Evolutionary conservation across 2,888 invertebrate species (phyloP), one percentile per base, ranked within the genome.

Genomic region (Coelinius sp.): DNA sequence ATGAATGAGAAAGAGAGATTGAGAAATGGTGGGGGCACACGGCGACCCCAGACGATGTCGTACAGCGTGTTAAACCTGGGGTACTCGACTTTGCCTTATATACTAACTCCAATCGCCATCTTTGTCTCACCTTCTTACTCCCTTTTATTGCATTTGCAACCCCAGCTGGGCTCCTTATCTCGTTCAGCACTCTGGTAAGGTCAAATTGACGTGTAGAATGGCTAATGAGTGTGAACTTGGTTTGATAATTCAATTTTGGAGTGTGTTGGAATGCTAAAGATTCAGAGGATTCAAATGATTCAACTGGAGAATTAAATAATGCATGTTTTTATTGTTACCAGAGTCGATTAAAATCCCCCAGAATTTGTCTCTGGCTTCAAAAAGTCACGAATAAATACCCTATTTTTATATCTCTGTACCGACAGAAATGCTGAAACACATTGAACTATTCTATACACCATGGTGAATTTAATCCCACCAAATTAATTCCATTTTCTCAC

Each of bases 11-110:
- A 17, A 38, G 20, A 8, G 35, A 12, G 56, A 31, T 7, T 25
- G 31, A n/a, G 25, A 35, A 20, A 10, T 35, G 10, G 41, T 59
- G 62, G 69, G n/a, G 20, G 38, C 46, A 22, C 41, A 38, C 52
- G 56, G 53, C 41, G 64, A 62, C 27, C 64, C n/a, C 31, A 12
- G 41, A 62, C 70, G 59, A 69, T 74, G 75, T 75, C 66, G 64
- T 75, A 74, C 73, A 72, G 44, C 70, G 44, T 75, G 75, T 75
- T 75, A 68, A 63, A 76, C 67, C 70, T 46, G 31, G 59, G 46
- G 56, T 70, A 70, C 70, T 53, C 64, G 24, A 71, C 63, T 71
- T n/a, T 70, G 65, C 22, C 64, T 70, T 71, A 71, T 70, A 67
- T 56, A 53, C 68, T n/a, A 14, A 35, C 10, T 56, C 17, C 41